Percentiles rank a stretch among this genome's conserved stretches.
These are phyloP conservation scores for Champsocephalus gunnari DNA, from an alignment of 2,797 vertebrate genomes.

Conservation along the genomic window DNA sequence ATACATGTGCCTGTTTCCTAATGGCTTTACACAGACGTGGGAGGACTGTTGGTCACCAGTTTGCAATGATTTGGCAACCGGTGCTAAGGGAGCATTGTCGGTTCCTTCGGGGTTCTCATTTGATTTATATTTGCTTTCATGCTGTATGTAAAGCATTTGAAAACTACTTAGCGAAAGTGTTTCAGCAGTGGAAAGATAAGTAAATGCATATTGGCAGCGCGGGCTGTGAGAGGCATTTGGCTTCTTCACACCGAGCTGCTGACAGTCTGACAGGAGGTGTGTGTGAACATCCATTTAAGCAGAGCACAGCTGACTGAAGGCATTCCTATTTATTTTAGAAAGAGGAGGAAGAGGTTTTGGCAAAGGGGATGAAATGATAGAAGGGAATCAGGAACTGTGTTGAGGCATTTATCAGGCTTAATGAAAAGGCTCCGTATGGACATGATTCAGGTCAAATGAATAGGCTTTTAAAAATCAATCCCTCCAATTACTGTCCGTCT, in stretches of 20 bases:
- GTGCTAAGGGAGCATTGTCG: neutral
- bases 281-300: conserved; percentile 14
- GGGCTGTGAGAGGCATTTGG: conserved; percentile 7
- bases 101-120: neutral
- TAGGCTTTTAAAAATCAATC: conserved; percentile 77
- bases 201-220: conserved; percentile 16
- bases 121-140: neutral
- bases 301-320: neutral
- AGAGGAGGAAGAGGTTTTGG: conserved; percentile 1
- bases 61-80: neutral
- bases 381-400: conserved; percentile 15
- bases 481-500: conserved; percentile 80
- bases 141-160: neutral
- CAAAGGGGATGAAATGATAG: conserved; percentile 9
- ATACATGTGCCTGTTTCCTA: neutral
- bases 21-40: neutral
- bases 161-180: neutral
- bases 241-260: conserved; percentile 23
- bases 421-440: conserved; percentile 60
- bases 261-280: conserved; percentile 42
- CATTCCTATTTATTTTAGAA: neutral
- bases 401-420: conserved; percentile 66
- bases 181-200: conserved; percentile 14
- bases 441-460: conserved; percentile 83
- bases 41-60: neutral